A percentile compares a stretch with the other conserved stretches of the same genome.
These are phyloP conservation scores for Bagarius yarrelli DNA, from an alignment of 2,113 vertebrate genomes.

Conservation along the genomic window DNA sequence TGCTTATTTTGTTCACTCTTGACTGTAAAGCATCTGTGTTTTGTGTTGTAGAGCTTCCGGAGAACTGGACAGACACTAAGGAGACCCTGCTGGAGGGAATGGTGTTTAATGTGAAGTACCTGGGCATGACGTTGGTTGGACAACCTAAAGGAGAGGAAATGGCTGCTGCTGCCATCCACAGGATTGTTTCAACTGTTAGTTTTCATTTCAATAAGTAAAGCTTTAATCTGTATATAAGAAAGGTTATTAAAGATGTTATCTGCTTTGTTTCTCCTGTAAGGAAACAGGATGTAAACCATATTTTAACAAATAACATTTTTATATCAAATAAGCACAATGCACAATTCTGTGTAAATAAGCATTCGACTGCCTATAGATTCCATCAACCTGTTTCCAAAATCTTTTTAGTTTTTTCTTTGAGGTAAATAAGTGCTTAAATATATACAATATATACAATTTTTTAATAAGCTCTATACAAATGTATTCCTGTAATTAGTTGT, in stretches of 20 bases:
- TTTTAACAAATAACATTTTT: not conserved
- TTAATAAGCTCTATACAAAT: too few species aligned
- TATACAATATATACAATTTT: too few species aligned
- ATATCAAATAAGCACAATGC: too few species aligned
- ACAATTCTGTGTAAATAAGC: not conserved
- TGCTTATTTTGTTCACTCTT: not conserved
- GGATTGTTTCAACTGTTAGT: constrained; percentile 81
- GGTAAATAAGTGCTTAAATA: too few species aligned
- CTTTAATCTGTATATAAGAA: not conserved
- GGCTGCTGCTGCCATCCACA: constrained; percentile 83
- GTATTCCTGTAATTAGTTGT: too few species aligned
- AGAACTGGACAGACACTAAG: constrained; percentile 84
- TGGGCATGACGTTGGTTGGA: constrained; percentile 88
- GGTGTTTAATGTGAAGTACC: constrained; percentile 85
- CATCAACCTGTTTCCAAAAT: not conserved
- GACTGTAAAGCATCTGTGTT: not conserved
- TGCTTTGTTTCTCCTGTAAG: too few species aligned
- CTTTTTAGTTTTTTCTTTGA: not conserved
- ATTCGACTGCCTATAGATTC: not conserved
- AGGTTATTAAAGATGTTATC: not conserved
- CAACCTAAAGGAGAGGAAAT: constrained; percentile 90
- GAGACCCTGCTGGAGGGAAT: constrained; percentile 87
- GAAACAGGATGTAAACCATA: not conserved
- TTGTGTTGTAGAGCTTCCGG: constrained; percentile 75
- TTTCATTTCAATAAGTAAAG: not conserved